Evolutionary conservation across 2,113 vertebrate species (phyloP).

Genomic region (Meriones unguiculatus): DNA sequence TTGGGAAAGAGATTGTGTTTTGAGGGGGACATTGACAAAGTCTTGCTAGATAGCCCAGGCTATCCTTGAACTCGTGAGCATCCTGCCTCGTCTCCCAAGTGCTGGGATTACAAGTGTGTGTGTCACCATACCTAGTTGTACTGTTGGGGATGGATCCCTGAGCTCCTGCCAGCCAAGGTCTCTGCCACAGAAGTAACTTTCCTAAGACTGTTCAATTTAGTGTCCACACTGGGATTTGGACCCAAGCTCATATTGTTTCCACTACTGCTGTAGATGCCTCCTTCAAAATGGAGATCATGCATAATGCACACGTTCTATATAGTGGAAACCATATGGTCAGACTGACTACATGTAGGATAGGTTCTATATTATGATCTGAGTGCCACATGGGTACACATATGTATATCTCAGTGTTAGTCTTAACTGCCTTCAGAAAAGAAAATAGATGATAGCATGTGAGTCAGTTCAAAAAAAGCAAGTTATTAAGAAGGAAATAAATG

Average conservation of each 20-base stretch:
- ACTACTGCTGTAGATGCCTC: background rate
- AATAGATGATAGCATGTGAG: background rate
- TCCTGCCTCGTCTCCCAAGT: background rate
- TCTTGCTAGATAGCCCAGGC: background rate
- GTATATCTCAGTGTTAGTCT: background rate
- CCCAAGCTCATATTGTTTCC: background rate
- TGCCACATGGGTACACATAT: background rate
- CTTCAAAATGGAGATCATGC: conserved; percentile 32
- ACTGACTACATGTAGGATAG: background rate
- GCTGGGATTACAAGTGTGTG: background rate
- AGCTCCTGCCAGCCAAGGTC: background rate
- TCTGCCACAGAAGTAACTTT: conserved; percentile 10
- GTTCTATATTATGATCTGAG: background rate
- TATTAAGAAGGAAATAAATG: conserved; percentile 30
- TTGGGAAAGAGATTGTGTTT: background rate
- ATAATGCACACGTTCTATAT: background rate
- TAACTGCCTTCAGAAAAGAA: background rate
- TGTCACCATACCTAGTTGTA: background rate
- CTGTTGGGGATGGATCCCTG: background rate
- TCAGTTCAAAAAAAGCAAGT: background rate
- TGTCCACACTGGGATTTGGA: conserved; percentile 10
- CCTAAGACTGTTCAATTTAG: background rate
- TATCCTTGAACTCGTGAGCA: background rate
- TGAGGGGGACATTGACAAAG: background rate
- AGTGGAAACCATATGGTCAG: background rate